Evolutionary conservation across 2,113 vertebrate genomes (phyloP), one percentile per base, ranked within the genome.

Genomic region (Indicator maculatus): DNA sequence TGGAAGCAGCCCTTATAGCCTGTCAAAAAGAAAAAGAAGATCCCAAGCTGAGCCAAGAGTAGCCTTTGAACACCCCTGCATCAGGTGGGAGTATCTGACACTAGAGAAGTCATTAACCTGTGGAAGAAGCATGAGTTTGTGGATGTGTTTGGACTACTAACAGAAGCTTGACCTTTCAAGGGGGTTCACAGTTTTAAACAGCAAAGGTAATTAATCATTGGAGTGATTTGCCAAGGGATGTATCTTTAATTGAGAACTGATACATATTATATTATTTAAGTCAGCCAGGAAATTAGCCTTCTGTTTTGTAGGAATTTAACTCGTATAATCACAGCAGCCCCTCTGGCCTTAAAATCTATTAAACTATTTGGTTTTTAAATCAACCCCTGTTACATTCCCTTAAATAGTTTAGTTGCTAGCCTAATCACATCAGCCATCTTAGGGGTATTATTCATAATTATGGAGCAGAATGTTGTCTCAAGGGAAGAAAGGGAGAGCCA

Each of bases 391-490:
- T 80, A 56, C 47, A 33, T 80, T 83, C 50, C 20, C 24, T 78
- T 60, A 50, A 75, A 83, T 66, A 93, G 65, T 74, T 90, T 59
- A 73, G 53, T 70, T 92, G 24, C 21, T 95, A 91, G 67, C 41
- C 33, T 52, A 85, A 56, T 91, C 78, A 60, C 60, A 89, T 76
- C 30, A 50, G 31, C 31, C 28, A 26, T 93, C 16, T 80, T 72
- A 60, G 14, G 69, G 75, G 65, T 84, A 74, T 93, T 91, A 89
- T 80, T 83, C 75, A 39, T 91, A 89, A 83, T 93, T 91, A 93
- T 28, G 69, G 45, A 93, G 47, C 64, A 92, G 74, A 83, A 16
- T 72, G 60, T 75, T 50, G 36, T 90, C 89, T 96, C 89, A 72
- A 65, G 67, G 75, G 74, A 61, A 71, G 45, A 85, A 91, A 89